Evolutionary conservation across 1,140 invertebrate genomes (phyloP).

Genomic region (Caenorhabditis inopinata): DNA sequence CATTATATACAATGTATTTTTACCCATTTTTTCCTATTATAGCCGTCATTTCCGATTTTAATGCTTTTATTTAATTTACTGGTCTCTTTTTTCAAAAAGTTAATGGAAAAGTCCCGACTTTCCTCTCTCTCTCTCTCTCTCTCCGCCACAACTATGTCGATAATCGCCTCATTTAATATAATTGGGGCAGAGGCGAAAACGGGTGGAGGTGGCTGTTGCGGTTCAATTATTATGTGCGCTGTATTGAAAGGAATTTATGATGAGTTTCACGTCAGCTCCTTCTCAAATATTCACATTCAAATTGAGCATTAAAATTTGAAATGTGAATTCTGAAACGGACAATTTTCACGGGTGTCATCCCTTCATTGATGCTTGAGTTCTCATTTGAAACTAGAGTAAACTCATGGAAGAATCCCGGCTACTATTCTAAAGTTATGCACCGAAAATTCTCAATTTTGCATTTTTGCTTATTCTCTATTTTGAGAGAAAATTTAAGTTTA

Average conservation of each 20-base stretch:
- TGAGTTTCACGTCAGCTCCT: not conserved
- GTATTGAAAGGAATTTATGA: not conserved
- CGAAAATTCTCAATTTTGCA: too few relatives aligned
- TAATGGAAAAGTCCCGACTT: slow-evolving; percentile 15
- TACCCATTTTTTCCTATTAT: not conserved
- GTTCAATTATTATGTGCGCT: slow-evolving; percentile 7
- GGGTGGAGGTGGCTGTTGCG: not conserved
- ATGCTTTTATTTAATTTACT: not conserved
- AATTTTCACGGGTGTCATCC: too few relatives aligned
- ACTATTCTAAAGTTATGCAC: too few relatives aligned
- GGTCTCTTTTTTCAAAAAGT: not conserved
- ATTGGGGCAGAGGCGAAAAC: not conserved
- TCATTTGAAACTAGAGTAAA: too few relatives aligned
- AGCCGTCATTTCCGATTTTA: too few relatives aligned
- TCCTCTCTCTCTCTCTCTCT: not conserved
- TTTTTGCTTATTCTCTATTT: too few relatives aligned
- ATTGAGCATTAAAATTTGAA: not conserved
- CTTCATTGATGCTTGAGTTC: too few relatives aligned
- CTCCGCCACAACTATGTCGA: not conserved
- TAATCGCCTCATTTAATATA: slow-evolving; percentile 30
- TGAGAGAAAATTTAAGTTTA: too few relatives aligned
- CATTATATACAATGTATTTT: not conserved
- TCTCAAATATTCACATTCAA: not conserved
- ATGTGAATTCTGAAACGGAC: too few relatives aligned
- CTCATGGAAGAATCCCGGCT: too few relatives aligned